These are phyloP conservation scores for Lathamus discolor DNA, from an alignment of 2,113 vertebrate species.

Conservation along the genomic window DNA sequence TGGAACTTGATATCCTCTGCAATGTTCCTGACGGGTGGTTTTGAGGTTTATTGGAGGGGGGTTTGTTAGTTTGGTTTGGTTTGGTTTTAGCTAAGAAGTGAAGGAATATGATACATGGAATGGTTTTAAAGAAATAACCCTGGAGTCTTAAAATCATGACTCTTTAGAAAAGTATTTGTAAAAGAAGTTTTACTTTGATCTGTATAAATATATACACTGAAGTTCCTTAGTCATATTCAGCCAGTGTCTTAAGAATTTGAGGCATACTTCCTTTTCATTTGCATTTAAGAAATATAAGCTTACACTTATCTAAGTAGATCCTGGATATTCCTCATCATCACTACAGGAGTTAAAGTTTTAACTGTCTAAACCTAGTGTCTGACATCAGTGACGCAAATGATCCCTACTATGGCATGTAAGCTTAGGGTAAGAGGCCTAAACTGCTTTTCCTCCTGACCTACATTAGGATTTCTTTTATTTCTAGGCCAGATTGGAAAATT, in stretches of 20 bases:
- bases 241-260: constrained; percentile 27
- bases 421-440: constrained; percentile 69
- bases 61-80: not conserved
- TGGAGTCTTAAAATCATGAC: not conserved
- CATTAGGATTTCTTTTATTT: constrained; percentile 62
- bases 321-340: constrained; percentile 32
- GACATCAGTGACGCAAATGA: constrained; percentile 5
- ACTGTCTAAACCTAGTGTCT: constrained; percentile 50
- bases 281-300: constrained; percentile 59
- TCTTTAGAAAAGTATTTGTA: constrained; percentile 4
- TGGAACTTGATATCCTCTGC: not conserved
- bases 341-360: constrained; percentile 62
- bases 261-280: constrained; percentile 40
- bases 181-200: constrained; percentile 39
- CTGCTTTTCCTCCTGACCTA: constrained; percentile 64
- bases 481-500: constrained; percentile 64
- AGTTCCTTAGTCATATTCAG: constrained; percentile 26
- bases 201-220: not conserved
- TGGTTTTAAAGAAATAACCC: not conserved
- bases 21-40: not conserved
- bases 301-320: constrained; percentile 49
- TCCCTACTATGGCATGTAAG: constrained; percentile 19
- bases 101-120: not conserved
- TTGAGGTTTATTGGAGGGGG: not conserved
- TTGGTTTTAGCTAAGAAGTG: not conserved